Base-by-base conservation (phyloP, 37 sponge, comb jelly and placozoan species). In the Chondrilla cf. caribensis region DNA sequence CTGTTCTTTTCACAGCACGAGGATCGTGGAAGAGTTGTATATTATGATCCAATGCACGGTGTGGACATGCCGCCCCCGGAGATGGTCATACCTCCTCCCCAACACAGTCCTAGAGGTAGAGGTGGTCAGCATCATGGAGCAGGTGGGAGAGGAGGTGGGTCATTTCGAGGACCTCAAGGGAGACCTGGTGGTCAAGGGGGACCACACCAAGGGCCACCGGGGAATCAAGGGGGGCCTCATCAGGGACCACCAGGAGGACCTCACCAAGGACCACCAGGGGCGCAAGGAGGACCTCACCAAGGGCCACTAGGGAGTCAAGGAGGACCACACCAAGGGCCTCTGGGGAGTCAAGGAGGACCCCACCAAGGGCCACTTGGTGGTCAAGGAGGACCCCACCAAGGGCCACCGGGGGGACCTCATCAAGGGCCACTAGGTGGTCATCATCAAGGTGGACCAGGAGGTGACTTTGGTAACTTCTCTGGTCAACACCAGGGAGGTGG, bases 401-500 rank as follows among this genome's bases (percentile, higher is more conserved):
- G 51, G 9, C 9, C 9, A 47, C 51, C 51, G 51, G 51, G 51
- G 11, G 51, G 51, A 47, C 51, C 51, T 47, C 51, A 47, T 47
- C 9, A 11, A 6, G 51, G 51, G 51, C 51, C 51, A 47, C n/a
- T n/a, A n/a, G n/a, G n/a, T n/a, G 51, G 51, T 14, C 6, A 11
- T 47, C 68, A 33, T 29, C 17, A 31, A 17, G 68, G 68, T 3
- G 31, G 31, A 1, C 68, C 68, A 4, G 68, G 68, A 4, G 41
- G 24, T 73, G 76, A 73, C 21, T 73, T 25, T 7, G 76, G 76
- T 38, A 37, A 24, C 25, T 73, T 41, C 76, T 37, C 41, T n/a
- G 36, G 36, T 39, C 76, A 73, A 15, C 76, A 73, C 25, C 40
- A 73, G n/a, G 76, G 76, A n/a, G 76, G 76, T 4, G 76, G 76